Base-by-base conservation (phyloP, 1,140 invertebrate genomes). In the Mizuhopecten yessoensis region DNA sequence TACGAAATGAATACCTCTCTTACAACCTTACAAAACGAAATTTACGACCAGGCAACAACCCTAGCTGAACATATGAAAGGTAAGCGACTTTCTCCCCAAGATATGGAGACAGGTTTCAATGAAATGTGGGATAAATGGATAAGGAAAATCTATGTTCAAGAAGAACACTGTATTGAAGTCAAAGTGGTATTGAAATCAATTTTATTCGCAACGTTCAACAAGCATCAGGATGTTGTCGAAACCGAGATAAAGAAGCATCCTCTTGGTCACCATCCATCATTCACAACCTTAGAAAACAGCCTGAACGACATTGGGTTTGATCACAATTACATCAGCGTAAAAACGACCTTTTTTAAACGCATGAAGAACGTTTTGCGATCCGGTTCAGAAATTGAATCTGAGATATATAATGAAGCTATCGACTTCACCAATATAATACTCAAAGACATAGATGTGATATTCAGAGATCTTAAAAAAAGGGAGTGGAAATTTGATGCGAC, bases 71-170 rank as follows among this genome's bases (percentile, higher is more conserved):
- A 75, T 7, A 29, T n/a, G 23, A 75, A 75, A n/a, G 57, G 57
- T 3, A 17, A 7, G 0, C 9, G 2, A 5, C 23, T 11, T 75
- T 75, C 57, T 1, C 5, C 3, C 0, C 3, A n/a, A 7, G 57
- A 75, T 29, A 75, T n/a, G 57, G 23, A 75, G n/a, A 20, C n/a
- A 39, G 34, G 17, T 11, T 90, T 90, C 34, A 33, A 90, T 42
- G 20, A 88, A n/a, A 39, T 88, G 23, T 90, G 87, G 87, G 3
- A 5, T 0, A 1, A 34, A 0, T 88, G 49, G 87, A 88, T 90
- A 29, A 29, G 5, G 5, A 20, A 33, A 88, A 34, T 33, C 0
- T 29, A 39, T 33, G 45, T 57, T n/a, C 29, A 23, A 23, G 15
- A 29, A 33, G n/a, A 88, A 29, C 29, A 57, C 0, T 0, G 1